Evolutionary conservation across 2,888 invertebrate species (phyloP), one percentile per base, ranked within the genome.

Genomic region (Diploptera punctata): DNA sequence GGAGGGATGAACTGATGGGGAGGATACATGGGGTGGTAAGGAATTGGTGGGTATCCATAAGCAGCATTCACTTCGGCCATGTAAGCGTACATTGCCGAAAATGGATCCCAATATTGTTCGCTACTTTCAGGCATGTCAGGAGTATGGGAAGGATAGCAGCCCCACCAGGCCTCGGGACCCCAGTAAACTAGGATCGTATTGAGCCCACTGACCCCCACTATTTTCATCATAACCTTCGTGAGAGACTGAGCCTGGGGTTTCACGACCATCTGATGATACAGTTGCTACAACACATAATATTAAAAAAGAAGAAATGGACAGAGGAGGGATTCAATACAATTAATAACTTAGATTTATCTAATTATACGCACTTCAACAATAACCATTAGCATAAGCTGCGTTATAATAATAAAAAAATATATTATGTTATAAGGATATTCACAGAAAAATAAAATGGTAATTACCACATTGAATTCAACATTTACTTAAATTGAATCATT

Each of bases 41-140:
- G 75, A 19, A 68, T 61, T 2, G 73, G 72, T 16, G 75, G 75
- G 54, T 75, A 76, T 26, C 77, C 77, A 38, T 76, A 77, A 5
- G 78, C 76, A 3, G 78, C 78, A 74, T 78, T 79, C 76, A 79
- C 75, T 52, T 79, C 78, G 38, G 77, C 76, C 75, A 78, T 77
- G 68, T 79, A 79, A 29, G 78, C 77, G 68, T 77, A 78, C 78
- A 79, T 79, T 21, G 78, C 77, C 61, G 77, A 76, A 67, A 78
- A 78, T 65, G 78, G 78, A 26, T 78, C 78, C 78, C 78, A 79
- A 70, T 77, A 78, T 47, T 49, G 72, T 24, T 77, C 73, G 77
- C 77, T 70, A 77, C 76, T 74, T 77, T 76, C 52, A 74, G 70
- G 65, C 70, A 75, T 49, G n/a, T 69, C 72, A 44, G 60, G 62